Conservation (phyloP, 1,140 invertebrate species). For the Drosophila ambigua region DNA sequence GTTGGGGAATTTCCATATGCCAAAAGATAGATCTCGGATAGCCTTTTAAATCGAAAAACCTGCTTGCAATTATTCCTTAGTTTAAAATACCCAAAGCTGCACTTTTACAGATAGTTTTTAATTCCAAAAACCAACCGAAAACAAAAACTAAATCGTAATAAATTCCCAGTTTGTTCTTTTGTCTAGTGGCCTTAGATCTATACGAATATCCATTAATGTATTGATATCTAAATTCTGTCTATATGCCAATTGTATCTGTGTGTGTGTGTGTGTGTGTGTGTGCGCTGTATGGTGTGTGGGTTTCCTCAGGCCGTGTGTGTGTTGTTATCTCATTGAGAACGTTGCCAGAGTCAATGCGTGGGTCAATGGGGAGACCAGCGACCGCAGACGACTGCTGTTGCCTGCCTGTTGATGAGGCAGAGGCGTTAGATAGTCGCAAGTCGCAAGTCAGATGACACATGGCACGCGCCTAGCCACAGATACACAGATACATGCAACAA, state of each 20-base stretch:
- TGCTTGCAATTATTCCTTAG: too few species aligned
- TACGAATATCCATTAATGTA: conserved; percentile 28
- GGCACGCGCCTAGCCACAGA: conserved; percentile 71
- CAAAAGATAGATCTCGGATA: too few species aligned
- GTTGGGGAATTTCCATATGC: too few species aligned
- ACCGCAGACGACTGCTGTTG: conserved; percentile 33
- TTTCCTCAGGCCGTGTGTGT: conserved; percentile 51
- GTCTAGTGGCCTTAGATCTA: conserved; percentile 11
- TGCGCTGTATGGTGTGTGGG: conserved; percentile 51
- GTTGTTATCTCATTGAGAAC: conserved; percentile 75
- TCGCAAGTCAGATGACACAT: conserved; percentile 76
- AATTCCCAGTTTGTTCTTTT: neutral
- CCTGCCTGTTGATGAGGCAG: conserved; percentile 73
- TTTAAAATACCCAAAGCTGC: too few species aligned
- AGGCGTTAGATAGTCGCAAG: conserved; percentile 80
- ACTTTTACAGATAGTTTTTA: neutral
- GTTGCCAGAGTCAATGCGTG: conserved; percentile 59
- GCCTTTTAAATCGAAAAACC: too few species aligned
- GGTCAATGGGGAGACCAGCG: conserved; percentile 62
- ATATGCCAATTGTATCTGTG: conserved; percentile 63
- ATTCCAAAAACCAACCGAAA: too few species aligned
- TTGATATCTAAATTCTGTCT: conserved; percentile 60
- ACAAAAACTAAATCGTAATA: too few species aligned
- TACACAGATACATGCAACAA: conserved; percentile 40
- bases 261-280: conserved; percentile 34